A percentile compares a stretch with the other conserved stretches of the same genome.
Conservation (phyloP, 2,797 vertebrate species). For the Heliangelus exortis region DNA sequence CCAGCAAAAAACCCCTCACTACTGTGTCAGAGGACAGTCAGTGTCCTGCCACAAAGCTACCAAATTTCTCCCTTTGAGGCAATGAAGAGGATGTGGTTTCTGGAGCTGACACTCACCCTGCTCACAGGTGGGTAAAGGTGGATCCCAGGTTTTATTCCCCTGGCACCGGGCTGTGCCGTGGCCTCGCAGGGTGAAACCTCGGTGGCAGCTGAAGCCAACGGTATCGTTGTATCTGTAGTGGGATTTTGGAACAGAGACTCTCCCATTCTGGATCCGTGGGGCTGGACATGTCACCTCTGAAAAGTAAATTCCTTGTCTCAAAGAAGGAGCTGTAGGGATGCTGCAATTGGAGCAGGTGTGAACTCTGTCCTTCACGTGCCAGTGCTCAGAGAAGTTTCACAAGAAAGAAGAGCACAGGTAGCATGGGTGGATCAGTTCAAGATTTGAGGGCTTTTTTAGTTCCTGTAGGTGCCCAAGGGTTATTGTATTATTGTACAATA, state of each 20-base stretch:
- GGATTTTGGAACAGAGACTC: neutral
- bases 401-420: too few relatives aligned
- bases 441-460: neutral
- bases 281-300: conserved; percentile 10
- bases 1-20: neutral
- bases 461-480: neutral
- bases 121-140: conserved; percentile 60
- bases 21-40: too few relatives aligned
- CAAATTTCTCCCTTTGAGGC: neutral
- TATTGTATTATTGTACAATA: neutral
- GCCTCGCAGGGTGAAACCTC: conserved; percentile 72
- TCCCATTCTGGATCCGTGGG: conserved; percentile 10
- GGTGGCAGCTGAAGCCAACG: conserved; percentile 52
- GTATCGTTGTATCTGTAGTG: conserved; percentile 30
- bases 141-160: conserved; percentile 49
- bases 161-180: conserved; percentile 63
- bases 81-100: neutral
- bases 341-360: rapidly evolving
- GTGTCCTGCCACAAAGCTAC: neutral
- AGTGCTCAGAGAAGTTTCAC: neutral
- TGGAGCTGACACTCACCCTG: conserved; percentile 31
- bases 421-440: neutral
- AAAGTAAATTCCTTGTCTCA: neutral
- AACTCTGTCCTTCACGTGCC: neutral
- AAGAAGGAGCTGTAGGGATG: rapidly evolving